These are phyloP conservation scores for rat (Rattus norvegicus) DNA, from an alignment of 2,113 vertebrate species.

Conservation along the genomic window DNA sequence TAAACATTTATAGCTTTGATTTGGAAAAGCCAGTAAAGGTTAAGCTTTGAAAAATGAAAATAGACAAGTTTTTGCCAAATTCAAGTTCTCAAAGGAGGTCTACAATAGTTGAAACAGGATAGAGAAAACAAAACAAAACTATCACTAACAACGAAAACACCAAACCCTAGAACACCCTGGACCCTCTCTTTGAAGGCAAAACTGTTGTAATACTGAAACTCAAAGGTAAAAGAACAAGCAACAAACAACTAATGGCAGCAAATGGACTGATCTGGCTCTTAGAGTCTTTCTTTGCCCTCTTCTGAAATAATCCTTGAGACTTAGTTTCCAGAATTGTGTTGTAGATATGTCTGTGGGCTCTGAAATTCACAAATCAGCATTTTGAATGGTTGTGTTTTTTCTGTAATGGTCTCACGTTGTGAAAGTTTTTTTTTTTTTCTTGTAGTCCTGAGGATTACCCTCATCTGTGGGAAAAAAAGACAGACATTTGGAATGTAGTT, in stretches of 20 bases:
- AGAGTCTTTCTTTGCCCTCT: background rate
- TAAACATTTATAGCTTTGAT: background rate
- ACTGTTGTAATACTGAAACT: background rate
- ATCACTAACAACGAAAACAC: no score
- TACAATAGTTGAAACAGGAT: background rate
- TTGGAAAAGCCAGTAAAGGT: background rate
- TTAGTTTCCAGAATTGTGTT: background rate
- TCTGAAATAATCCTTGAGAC: background rate
- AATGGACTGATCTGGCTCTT: background rate
- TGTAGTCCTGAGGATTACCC: background rate
- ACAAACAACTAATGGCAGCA: background rate
- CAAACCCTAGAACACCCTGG: background rate
- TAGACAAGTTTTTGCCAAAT: constrained; percentile 11
- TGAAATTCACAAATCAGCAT: background rate
- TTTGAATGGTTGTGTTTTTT: background rate
- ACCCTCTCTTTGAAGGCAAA: background rate
- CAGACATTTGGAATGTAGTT: background rate
- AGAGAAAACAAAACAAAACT: background rate
- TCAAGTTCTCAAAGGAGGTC: background rate
- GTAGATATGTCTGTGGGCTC: background rate
- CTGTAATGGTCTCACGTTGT: background rate
- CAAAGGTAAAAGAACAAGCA: constrained; percentile 7
- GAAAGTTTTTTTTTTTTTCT: background rate
- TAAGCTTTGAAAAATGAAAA: constrained; percentile 3
- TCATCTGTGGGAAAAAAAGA: background rate